Conservation (phyloP, 2,797 vertebrate genomes). For the Leuciscus waleckii region DNA sequence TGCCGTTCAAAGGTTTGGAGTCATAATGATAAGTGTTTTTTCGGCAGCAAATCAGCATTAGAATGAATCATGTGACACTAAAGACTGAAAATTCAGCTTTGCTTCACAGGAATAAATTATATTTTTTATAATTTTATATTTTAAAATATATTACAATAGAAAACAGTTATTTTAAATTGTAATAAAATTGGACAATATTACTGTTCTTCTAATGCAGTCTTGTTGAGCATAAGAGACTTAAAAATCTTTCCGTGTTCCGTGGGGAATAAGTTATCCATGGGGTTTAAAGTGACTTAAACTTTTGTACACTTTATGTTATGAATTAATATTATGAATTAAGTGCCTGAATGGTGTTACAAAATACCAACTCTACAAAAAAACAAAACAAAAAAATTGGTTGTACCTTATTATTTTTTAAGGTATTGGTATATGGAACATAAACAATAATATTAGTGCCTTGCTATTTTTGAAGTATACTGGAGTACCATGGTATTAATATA, state of each 20-base stretch:
- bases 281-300: neutral
- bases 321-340: neutral
- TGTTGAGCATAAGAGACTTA: neutral
- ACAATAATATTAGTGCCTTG: neutral
- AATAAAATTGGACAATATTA: neutral
- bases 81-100: neutral
- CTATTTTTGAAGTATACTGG: neutral
- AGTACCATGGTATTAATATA: neutral
- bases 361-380: neutral
- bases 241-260: no score
- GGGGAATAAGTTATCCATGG: neutral
- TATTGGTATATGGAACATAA: neutral
- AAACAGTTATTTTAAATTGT: neutral
- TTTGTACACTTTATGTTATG: neutral
- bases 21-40: neutral
- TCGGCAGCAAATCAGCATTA: neutral
- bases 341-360: neutral
- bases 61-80: neutral
- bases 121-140: neutral
- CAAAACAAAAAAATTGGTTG: neutral
- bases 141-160: neutral
- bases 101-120: neutral
- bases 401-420: no score
- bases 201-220: neutral
- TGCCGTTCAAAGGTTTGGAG: neutral